Base-by-base conservation (phyloP, 2,113 vertebrate species). In the Zosterops borbonicus region DNA sequence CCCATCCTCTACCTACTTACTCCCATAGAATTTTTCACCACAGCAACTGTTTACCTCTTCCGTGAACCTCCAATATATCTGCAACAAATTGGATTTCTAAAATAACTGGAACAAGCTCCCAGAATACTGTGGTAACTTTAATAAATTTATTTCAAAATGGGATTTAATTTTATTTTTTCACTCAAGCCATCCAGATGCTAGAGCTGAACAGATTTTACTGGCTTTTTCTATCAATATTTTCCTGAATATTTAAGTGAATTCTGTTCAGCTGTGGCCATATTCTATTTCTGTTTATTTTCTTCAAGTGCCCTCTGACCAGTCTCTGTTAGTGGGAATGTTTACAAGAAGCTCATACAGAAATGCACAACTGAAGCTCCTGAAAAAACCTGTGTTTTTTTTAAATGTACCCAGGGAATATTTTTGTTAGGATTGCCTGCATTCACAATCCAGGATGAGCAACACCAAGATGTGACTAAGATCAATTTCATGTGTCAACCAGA, bases 21-120 rank as follows among this genome's bases (percentile, higher is more conserved):
- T 87, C 46, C 41, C 7, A 4, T 84, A 91, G 52, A 39, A 7
- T 75, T 85, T 83, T 90, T 87, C 86, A 94, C 23, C 55, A 81
- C 41, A 77, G 60, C 9, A 75, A 89, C 75, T 94, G 90, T 91
- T 92, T 87, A 76, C 47, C 19, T 95, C 41, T 90, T 90, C 27
- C 0, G 0, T 60, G 62, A 94, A 53, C 42, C 71, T 87, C 70
- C 75, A 74, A 73, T 85, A 64, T 59, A 93, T 74, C 50, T 83
- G 28, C 64, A 90, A 86, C 86, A 95, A 96, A 96, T 83, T 92
- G 71, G 89, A 96, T 94, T 96, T 93, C 85, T 90, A 21, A 71
- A 77, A 94, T 90, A 95, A 92, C 42, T 78, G 79, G 77, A 63
- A 90, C 0, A 3, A 90, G 71, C 56, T 88, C 68, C 37, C 64